Percentiles rank a stretch among this genome's conserved stretches.
phyloP scores from a whole-genome alignment of 2,888 invertebrate genomes.

The Sinhomidia bicolor region DNA sequence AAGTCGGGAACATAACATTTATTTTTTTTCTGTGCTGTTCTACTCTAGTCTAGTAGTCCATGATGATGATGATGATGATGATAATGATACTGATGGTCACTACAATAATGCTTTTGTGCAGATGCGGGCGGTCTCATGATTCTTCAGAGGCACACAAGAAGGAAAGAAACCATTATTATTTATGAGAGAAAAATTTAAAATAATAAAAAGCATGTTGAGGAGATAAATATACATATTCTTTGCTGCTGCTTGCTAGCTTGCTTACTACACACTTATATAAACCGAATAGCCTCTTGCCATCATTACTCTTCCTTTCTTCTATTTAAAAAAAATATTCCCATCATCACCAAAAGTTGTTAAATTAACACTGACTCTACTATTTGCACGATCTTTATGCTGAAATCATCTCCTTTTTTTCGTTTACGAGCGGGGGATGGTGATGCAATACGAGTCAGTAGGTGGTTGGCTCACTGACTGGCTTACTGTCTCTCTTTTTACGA shows the following conservation, averaged over 20 bases:
- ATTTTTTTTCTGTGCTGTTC: constrained; percentile 22
- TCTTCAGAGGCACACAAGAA: background rate
- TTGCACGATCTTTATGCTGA: too few species aligned
- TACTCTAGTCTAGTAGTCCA: too few species aligned
- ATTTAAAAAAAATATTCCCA: too few species aligned
- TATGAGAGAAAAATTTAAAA: background rate
- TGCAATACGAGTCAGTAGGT: too few species aligned
- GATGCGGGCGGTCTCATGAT: constrained; percentile 71
- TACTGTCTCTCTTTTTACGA: too few species aligned
- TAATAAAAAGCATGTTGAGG: background rate
- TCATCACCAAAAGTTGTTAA: too few species aligned
- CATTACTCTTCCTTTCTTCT: constrained; percentile 45
- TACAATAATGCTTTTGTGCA: background rate
- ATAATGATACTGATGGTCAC: constrained; percentile 15
- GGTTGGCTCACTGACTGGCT: too few species aligned
- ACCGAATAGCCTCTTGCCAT: constrained; percentile 68
- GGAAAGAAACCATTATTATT: constrained; percentile 37
- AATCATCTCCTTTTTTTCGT: too few species aligned
- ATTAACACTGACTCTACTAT: too few species aligned
- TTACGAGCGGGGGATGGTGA: too few species aligned
- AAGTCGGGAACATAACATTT: constrained; percentile 55
- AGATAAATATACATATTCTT: background rate
- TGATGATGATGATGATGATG: too few species aligned
- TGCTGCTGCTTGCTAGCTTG: background rate
- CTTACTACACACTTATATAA: constrained; percentile 25